These are phyloP conservation scores for Telenomus remus DNA, from an alignment of 1,140 invertebrate genomes.

Conservation along the genomic window DNA sequence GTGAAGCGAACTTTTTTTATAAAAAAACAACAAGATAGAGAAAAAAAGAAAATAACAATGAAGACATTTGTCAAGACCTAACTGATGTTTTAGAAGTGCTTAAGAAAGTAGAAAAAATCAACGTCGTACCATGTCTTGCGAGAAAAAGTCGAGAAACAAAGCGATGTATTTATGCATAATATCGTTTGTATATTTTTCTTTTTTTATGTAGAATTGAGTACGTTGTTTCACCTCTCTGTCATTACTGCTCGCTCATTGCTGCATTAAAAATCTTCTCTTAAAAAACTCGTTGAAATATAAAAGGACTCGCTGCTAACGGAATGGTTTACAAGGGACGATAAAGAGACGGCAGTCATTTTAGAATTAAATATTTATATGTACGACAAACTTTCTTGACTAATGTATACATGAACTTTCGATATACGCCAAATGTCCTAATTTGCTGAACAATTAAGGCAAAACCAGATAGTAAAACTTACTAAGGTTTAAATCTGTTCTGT, in stretches of 20 bases:
- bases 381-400: constrained; percentile 45
- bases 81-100: too few relatives aligned
- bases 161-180: too few relatives aligned
- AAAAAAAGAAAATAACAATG: too few relatives aligned
- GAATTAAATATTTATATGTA: constrained; percentile 35
- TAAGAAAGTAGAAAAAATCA: too few relatives aligned
- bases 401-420: constrained; percentile 37
- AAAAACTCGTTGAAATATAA: constrained; percentile 37
- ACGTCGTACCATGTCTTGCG: too few relatives aligned
- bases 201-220: constrained; percentile 12
- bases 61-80: too few relatives aligned
- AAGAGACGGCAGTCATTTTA: constrained; percentile 38
- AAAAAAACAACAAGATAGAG: too few relatives aligned
- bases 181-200: constrained; percentile 4
- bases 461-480: constrained; percentile 4
- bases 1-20: too few relatives aligned
- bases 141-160: too few relatives aligned
- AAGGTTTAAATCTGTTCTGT: constrained; percentile 3
- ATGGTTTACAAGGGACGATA: constrained; percentile 39
- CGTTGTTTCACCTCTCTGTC: constrained; percentile 18
- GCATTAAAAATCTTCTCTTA: constrained; percentile 38
- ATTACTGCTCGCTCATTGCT: constrained; percentile 33
- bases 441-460: constrained; percentile 28
- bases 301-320: constrained; percentile 29
- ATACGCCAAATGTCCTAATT: constrained; percentile 44